Evolutionary conservation across 1,140 invertebrate species (phyloP).

Genomic region (Capitella teleta): DNA sequence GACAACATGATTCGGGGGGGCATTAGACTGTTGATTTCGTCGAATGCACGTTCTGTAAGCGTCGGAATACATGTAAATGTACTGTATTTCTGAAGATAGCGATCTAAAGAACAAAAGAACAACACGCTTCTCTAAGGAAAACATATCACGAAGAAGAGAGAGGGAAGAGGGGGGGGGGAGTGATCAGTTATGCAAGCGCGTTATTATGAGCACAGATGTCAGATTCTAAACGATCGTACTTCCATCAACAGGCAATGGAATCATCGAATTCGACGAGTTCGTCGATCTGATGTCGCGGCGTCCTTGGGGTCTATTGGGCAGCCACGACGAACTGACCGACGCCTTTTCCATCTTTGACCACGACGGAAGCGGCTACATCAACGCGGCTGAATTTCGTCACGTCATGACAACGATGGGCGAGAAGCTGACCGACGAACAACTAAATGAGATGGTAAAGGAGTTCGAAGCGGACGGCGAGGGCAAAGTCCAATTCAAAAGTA

Average conservation of each 20-base stretch:
- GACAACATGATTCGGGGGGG: no score
- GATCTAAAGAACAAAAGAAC: no score
- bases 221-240: neutral
- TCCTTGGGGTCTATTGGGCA: neutral
- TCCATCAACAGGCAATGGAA: conserved; percentile 6
- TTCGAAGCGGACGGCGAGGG: conserved; percentile 1
- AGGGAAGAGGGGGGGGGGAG: no score
- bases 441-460: neutral
- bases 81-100: no score
- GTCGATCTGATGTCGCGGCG: conserved; percentile 7
- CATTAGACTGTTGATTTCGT: no score
- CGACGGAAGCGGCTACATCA: neutral
- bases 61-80: no score
- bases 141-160: no score
- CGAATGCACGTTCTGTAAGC: no score
- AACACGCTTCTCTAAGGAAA: no score
- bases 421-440: conserved; percentile 4
- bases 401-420: conserved; percentile 8
- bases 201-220: no score
- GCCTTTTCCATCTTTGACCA: conserved; percentile 8
- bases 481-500: conserved; percentile 1
- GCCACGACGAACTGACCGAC: neutral
- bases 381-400: neutral
- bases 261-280: conserved; percentile 7
- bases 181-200: no score